Evolutionary conservation across 2,888 invertebrate genomes (phyloP).

Genomic region (Aspidiotus rigidus): DNA sequence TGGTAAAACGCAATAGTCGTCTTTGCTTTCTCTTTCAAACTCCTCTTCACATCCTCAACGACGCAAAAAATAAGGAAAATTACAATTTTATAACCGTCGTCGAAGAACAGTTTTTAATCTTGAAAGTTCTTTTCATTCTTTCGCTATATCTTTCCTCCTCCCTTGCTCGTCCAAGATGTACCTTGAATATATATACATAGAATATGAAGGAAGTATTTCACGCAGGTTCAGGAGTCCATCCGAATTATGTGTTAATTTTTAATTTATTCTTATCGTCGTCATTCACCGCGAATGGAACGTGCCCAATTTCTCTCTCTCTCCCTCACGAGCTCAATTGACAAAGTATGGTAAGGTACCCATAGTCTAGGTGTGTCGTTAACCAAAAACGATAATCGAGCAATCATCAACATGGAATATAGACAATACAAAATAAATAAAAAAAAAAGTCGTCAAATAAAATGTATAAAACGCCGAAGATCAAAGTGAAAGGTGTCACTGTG

Average conservation of each 20-base stretch:
- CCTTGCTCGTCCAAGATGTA: not conserved
- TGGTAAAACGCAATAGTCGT: not conserved
- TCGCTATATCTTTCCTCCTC: not conserved
- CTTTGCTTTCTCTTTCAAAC: not conserved
- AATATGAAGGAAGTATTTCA: not conserved
- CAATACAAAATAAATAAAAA: too few relatives aligned
- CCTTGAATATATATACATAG: not conserved
- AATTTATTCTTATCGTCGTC: not conserved
- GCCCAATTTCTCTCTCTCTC: not conserved
- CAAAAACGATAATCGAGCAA: too few relatives aligned
- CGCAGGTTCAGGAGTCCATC: not conserved
- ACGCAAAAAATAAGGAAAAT: conserved; percentile 2
- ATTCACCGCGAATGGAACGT: not conserved
- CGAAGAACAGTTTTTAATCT: not conserved
- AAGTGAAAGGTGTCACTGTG: too few relatives aligned
- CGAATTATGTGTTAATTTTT: conserved; percentile 2
- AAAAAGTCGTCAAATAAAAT: too few relatives aligned
- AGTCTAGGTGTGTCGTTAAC: too few relatives aligned
- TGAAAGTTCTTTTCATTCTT: not conserved
- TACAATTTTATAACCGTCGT: conserved; percentile 1
- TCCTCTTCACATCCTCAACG: not conserved
- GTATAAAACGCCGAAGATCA: too few relatives aligned
- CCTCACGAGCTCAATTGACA: not conserved
- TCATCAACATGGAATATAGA: too few relatives aligned
- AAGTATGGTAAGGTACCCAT: too few relatives aligned